Conservation (phyloP, 2,797 vertebrate genomes). For the Threskiornis aethiopicus region DNA sequence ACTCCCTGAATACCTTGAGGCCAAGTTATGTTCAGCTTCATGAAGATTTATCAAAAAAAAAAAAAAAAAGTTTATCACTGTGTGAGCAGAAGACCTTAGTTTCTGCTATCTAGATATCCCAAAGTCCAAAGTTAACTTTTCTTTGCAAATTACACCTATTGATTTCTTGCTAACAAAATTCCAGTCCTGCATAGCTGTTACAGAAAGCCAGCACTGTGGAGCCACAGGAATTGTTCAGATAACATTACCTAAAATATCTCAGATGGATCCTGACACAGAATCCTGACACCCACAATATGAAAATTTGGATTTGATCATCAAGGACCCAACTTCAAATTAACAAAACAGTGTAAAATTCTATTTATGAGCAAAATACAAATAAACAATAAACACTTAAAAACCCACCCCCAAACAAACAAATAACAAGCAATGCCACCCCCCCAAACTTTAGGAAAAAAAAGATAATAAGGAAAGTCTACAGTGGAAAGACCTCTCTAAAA, state of each 20-base stretch:
- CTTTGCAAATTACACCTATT: neutral
- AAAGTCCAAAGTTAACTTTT: neutral
- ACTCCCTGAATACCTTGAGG: neutral
- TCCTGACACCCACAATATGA: neutral
- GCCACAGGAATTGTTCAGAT: neutral
- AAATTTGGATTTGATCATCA: neutral
- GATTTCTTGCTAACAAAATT: neutral
- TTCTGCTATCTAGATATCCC: neutral
- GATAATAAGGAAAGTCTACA: neutral
- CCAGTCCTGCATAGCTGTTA: neutral
- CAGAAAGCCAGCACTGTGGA: neutral
- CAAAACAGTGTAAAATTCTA: neutral
- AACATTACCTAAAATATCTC: neutral
- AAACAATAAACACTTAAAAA: neutral
- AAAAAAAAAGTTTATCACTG: neutral
- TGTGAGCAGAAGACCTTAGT: neutral
- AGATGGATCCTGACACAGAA: neutral
- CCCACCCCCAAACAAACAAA: neutral
- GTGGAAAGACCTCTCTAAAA: neutral
- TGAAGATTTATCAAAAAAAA: neutral
- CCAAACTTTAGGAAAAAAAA: neutral
- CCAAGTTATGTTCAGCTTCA: neutral
- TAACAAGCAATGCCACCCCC: neutral
- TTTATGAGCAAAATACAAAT: neutral
- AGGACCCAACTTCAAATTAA: neutral